These are phyloP conservation scores for Stenchaetothrips biformis DNA, from an alignment of 2,888 invertebrate species.

Conservation along the genomic window DNA sequence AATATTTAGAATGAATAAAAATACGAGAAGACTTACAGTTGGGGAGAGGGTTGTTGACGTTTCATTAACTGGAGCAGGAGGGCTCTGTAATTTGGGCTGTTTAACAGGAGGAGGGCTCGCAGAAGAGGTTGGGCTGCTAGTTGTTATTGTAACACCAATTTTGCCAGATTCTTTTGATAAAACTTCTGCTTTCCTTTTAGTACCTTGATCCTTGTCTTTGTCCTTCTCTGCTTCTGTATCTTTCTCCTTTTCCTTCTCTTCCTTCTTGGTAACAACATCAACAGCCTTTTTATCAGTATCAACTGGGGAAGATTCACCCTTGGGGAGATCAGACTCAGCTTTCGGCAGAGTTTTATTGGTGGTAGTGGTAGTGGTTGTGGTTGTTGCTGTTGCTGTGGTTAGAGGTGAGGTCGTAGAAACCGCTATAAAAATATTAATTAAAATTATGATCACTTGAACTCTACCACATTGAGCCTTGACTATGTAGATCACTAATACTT, in stretches of 20 bases:
- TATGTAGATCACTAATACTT: too few relatives aligned
- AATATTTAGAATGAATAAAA: not conserved
- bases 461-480: too few relatives aligned
- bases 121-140: slow-evolving; percentile 52
- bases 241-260: slow-evolving; percentile 31
- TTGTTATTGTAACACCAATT: slow-evolving; percentile 86
- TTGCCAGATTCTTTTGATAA: slow-evolving; percentile 81
- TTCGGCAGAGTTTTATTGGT: too few relatives aligned
- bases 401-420: too few relatives aligned
- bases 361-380: too few relatives aligned
- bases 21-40: slow-evolving; percentile 40
- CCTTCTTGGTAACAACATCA: slow-evolving; percentile 10
- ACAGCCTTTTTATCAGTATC: too few relatives aligned
- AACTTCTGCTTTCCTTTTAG: slow-evolving; percentile 83
- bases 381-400: too few relatives aligned
- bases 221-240: slow-evolving; percentile 29
- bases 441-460: too few relatives aligned
- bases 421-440: too few relatives aligned
- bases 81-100: slow-evolving; percentile 43
- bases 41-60: slow-evolving; percentile 39
- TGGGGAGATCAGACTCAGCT: too few relatives aligned
- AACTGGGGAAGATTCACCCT: too few relatives aligned
- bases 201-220: slow-evolving; percentile 43
- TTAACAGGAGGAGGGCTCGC: slow-evolving; percentile 48
- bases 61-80: slow-evolving; percentile 40